Evolutionary conservation across 2,888 invertebrate species (phyloP), one percentile per base, ranked within the genome.

Genomic region (Napeogenes sylphis): DNA sequence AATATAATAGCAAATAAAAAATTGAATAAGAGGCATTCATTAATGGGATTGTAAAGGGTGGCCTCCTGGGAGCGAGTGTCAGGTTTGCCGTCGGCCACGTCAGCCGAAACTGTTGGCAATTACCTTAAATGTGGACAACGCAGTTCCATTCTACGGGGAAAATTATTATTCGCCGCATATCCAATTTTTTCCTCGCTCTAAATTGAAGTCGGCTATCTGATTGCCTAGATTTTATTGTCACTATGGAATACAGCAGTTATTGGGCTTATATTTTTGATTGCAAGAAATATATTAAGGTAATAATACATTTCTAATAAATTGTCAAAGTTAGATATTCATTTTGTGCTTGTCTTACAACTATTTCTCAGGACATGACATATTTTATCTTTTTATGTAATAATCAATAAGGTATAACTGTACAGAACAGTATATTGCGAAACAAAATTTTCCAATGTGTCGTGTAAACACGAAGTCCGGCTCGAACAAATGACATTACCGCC

Each of bases 61-160:
- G 78, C 76, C 89, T 79, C 76, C 62, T 62, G 89, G 84, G 89
- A 82, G 75, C 74, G 79, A 83, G 80, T 84, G 90, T 87, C 89
- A 87, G 87, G 82, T 83, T 82, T 81, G 76, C 83, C 79, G 80
- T 77, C 80, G 79, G 84, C 84, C 80, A 85, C 83, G 89, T 87
- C 89, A 88, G 87, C 86, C 76, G 82, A 83, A 89, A 90, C 86
- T 84, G 87, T 79, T 84, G 79, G 84, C 87, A 90, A 90, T 90
- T 90, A 90, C 85, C 87, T 87, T 88, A 87, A 90, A 90, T 87
- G 87, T 90, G 87, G 88, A 87, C 89, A 90, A 86, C 87, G 81
- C 84, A 83, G 81, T 82, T 77, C 78, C 78, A 80, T 71, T 85
- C 88, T 85, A 72, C 73, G 68, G 87, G 89, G 90, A 86, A 82